Base-by-base conservation (phyloP, 2,888 invertebrate genomes). In the Aleiodes leptofemur region DNA sequence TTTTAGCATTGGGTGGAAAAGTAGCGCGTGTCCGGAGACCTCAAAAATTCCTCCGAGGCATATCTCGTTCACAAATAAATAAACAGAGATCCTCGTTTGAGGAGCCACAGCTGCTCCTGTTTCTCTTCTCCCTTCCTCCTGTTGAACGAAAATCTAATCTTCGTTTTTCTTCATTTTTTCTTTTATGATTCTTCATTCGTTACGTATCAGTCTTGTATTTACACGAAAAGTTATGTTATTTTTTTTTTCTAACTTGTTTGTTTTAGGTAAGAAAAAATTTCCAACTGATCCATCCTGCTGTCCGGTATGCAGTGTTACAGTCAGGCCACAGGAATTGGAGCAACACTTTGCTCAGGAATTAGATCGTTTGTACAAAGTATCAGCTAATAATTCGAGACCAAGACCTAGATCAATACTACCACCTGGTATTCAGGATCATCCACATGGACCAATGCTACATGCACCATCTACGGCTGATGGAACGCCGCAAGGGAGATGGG, bases 291-390 rank as follows among this genome's bases (percentile, higher is more conserved):
- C 94, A 13, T 92, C 93, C n/a, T 95, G 92, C 87, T 98, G 98
- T 88, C 97, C 98, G 0, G 95, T 96, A 0, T 98, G 98, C 88
- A 95, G 97, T 78, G 93, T 95, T 77, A 96, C 96, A 3, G 92
- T 98, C 57, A 91, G 96, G 66, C 92, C 94, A 1, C 94, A 94
- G 1, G 97, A 97, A 88, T 91, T 97, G n/a, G 96, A 96, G 82
- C 91, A 94, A 34, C 98, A 97, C 90, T 93, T 96, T 80, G 90
- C 93, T 66, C 91, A 95, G 77, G 97, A 97, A 90, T 91, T 97
- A 79, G 95, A 95, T 78, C 93, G 94, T 81, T 90, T 96, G 69
- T 90, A 91, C 83, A 93, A 93, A 87, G 86, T 93, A 68, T 90
- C 91, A 8, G 83, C 88, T 64, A 84, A 84, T 16, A 84, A 86